Conservation (phyloP, 23 tunicate genomes). For the Oikopleura vanhoeffeni region DNA sequence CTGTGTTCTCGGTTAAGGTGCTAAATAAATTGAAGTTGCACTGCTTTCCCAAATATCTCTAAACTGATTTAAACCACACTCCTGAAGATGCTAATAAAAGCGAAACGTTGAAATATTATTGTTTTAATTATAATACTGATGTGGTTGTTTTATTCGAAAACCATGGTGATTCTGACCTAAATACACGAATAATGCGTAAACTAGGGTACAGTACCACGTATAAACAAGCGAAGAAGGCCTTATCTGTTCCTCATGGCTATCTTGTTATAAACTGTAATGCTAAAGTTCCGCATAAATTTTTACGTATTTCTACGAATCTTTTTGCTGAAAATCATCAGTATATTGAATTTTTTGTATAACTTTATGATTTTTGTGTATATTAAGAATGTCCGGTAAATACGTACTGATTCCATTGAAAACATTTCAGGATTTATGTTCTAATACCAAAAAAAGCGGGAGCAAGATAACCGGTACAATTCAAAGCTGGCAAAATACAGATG, state of each 20-base stretch:
- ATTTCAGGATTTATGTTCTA: not conserved
- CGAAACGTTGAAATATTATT: too few relatives aligned
- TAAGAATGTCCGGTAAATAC: not conserved
- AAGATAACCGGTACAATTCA: not conserved
- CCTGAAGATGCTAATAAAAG: too few relatives aligned
- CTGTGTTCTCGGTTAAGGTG: too few relatives aligned
- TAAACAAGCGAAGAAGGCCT: not conserved
- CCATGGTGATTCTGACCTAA: not conserved
- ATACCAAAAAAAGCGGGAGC: not conserved
- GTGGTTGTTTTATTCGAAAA: not conserved
- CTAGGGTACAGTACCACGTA: not conserved
- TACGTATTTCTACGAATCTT: not conserved
- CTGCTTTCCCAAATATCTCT: too few relatives aligned
- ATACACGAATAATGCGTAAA: not conserved
- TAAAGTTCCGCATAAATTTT: not conserved
- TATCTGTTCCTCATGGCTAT: not conserved
- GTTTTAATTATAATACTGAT: too few relatives aligned
- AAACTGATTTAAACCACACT: too few relatives aligned
- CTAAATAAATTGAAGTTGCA: too few relatives aligned
- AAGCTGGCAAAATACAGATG: not conserved
- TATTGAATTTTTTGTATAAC: not conserved
- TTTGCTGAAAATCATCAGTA: not conserved
- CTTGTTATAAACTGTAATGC: not conserved
- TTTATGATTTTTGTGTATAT: not conserved
- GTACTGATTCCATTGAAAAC: not conserved